phyloP scores from a whole-genome alignment of 2,113 vertebrate genomes.

The Serinus canaria region DNA sequence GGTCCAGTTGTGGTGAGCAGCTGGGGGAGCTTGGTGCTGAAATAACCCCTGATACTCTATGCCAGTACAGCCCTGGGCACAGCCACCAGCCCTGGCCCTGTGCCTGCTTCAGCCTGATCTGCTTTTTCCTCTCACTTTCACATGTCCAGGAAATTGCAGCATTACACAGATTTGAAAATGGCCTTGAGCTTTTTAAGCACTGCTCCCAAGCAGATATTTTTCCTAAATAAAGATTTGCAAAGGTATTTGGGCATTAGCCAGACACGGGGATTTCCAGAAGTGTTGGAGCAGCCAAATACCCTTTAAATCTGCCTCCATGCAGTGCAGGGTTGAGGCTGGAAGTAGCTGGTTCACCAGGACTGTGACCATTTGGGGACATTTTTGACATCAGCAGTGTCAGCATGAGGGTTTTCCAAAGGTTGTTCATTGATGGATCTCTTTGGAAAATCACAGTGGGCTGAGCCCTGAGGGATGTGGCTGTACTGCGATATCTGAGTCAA shows the following conservation, averaged over 20 bases:
- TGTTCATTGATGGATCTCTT: not conserved
- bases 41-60: not conserved
- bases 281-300: not conserved
- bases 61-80: accelerated
- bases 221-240: constrained; percentile 45
- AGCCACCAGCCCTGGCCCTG: not conserved
- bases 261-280: not conserved
- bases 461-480: not conserved
- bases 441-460: not conserved
- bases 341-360: not conserved
- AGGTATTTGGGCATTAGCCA: not conserved
- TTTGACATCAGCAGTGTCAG: not conserved
- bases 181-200: constrained; percentile 40
- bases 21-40: not conserved
- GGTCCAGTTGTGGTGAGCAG: not conserved
- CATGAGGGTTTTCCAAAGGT: not conserved
- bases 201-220: not conserved
- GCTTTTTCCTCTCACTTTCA: constrained; percentile 56
- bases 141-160: not conserved
- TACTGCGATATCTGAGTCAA: not conserved
- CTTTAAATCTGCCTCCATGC: not conserved
- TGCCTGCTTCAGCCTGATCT: not conserved
- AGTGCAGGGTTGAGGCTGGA: not conserved
- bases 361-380: not conserved
- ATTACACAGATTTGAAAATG: constrained; percentile 40